Conservation (phyloP, 1,140 invertebrate species). For the Drosophila melanica region DNA sequence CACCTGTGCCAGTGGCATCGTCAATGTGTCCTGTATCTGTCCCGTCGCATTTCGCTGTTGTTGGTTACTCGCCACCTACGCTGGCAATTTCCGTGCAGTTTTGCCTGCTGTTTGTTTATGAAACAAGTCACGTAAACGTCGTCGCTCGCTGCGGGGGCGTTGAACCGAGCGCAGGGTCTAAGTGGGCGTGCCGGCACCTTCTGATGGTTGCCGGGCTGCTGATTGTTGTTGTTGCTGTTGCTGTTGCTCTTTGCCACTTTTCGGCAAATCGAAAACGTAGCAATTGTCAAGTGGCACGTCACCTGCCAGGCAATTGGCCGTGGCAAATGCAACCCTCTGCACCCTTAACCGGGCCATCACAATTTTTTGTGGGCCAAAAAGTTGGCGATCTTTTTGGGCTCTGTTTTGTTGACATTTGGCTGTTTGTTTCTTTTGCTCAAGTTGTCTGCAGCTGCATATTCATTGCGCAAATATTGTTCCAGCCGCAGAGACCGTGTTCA, state of each 20-base stretch:
- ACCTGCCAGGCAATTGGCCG: slow-evolving; percentile 57
- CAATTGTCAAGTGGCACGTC: slow-evolving; percentile 79
- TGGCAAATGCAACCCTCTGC: slow-evolving; percentile 43
- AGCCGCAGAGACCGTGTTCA: slow-evolving; percentile 1
- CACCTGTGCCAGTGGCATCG: slow-evolving; percentile 27
- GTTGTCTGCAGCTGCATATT: slow-evolving; percentile 63
- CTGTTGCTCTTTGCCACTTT: slow-evolving; percentile 57
- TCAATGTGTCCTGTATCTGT: slow-evolving; percentile 17
- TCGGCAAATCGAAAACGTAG: slow-evolving; percentile 77
- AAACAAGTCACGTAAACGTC: slow-evolving; percentile 78
- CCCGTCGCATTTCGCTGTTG: neutral
- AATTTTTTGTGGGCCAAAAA: slow-evolving; percentile 48
- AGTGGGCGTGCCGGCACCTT: slow-evolving; percentile 70
- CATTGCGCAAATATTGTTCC: slow-evolving; percentile 58
- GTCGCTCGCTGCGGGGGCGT: slow-evolving; percentile 67
- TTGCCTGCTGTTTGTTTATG: slow-evolving; percentile 80
- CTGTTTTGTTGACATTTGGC: slow-evolving; percentile 37
- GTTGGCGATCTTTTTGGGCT: slow-evolving; percentile 37
- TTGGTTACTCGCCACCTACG: slow-evolving; percentile 31
- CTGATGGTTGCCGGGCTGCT: slow-evolving; percentile 47
- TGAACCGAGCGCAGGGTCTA: slow-evolving; percentile 61
- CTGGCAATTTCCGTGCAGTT: slow-evolving; percentile 76
- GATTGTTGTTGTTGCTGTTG: slow-evolving; percentile 23
- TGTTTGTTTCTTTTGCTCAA: slow-evolving; percentile 52
- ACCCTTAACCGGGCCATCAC: slow-evolving; percentile 14